Conservation (phyloP, 1,140 invertebrate genomes). For the Zophobas morio region DNA sequence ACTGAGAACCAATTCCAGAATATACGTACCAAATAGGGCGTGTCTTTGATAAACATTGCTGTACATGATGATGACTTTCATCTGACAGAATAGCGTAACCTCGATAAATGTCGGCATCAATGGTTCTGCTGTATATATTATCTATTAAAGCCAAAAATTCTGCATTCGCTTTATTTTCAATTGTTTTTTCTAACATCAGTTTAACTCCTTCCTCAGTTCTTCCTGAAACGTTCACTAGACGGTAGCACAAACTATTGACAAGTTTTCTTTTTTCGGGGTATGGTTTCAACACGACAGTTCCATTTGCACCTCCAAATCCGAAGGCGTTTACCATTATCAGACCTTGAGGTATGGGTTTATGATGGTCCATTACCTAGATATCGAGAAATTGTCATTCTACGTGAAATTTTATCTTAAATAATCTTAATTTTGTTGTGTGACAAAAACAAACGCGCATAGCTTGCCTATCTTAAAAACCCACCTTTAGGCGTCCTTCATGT, state of each 20-base stretch:
- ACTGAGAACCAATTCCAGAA: slow-evolving; percentile 96
- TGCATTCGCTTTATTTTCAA: slow-evolving; percentile 71
- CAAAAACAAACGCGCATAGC: no score
- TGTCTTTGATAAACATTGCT: slow-evolving; percentile 68
- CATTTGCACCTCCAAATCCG: slow-evolving; percentile 76
- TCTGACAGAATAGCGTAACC: slow-evolving; percentile 66
- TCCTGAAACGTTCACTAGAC: slow-evolving; percentile 75
- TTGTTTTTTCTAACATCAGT: slow-evolving; percentile 76
- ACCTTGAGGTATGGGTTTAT: slow-evolving; percentile 73
- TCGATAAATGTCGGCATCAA: slow-evolving; percentile 71
- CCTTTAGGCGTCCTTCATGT: slow-evolving; percentile 77
- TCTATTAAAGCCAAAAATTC: slow-evolving; percentile 72
- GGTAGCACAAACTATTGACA: slow-evolving; percentile 68
- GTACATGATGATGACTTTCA: slow-evolving; percentile 39
- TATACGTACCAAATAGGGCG: slow-evolving; percentile 95
- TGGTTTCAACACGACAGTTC: slow-evolving; percentile 77
- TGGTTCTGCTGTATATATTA: slow-evolving; percentile 67
- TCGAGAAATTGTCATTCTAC: neutral
- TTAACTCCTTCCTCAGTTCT: slow-evolving; percentile 79
- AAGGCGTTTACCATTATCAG: slow-evolving; percentile 72
- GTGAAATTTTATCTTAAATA: no score
- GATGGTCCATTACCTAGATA: slow-evolving; percentile 70
- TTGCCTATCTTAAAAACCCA: slow-evolving; percentile 57
- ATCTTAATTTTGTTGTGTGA: no score
- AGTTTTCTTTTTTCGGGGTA: slow-evolving; percentile 68